Conservation (phyloP, 2,888 invertebrate species). For the Eilema griseolum region DNA sequence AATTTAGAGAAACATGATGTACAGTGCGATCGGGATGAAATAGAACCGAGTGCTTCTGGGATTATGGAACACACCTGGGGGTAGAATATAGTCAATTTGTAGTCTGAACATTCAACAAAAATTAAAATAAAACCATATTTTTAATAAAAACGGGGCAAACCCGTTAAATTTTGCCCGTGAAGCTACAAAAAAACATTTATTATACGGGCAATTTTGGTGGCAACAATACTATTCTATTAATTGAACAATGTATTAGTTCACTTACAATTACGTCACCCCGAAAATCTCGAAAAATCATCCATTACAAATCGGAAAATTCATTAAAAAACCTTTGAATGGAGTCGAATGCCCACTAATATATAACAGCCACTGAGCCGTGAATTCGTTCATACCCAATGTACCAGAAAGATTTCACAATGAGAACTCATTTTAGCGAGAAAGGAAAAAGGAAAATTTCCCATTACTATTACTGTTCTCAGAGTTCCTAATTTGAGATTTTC, state of each 20-base stretch:
- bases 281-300: slow-evolving; percentile 17
- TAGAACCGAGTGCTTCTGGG: too few species aligned
- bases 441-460: slow-evolving; percentile 36
- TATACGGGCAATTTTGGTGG: neutral
- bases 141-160: neutral
- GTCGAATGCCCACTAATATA: slow-evolving; percentile 57
- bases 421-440: slow-evolving; percentile 45
- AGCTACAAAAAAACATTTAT: neutral
- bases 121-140: neutral
- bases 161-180: neutral
- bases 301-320: slow-evolving; percentile 42
- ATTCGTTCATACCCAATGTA: slow-evolving; percentile 68
- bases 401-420: slow-evolving; percentile 60
- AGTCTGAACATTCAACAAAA: neutral
- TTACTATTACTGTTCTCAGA: slow-evolving; percentile 44
- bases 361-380: slow-evolving; percentile 60
- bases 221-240: neutral
- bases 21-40: too few species aligned
- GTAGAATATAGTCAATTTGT: neutral
- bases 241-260: slow-evolving; percentile 4
- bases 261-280: slow-evolving; percentile 1
- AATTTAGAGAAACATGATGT: too few species aligned
- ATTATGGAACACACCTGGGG: too few species aligned
- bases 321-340: slow-evolving; percentile 50
- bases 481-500: slow-evolving; percentile 68